Percentiles rank a stretch among this genome's conserved stretches.
phyloP scores from a whole-genome alignment of 2,113 vertebrate genomes.

The Halichoeres trimaculatus region DNA sequence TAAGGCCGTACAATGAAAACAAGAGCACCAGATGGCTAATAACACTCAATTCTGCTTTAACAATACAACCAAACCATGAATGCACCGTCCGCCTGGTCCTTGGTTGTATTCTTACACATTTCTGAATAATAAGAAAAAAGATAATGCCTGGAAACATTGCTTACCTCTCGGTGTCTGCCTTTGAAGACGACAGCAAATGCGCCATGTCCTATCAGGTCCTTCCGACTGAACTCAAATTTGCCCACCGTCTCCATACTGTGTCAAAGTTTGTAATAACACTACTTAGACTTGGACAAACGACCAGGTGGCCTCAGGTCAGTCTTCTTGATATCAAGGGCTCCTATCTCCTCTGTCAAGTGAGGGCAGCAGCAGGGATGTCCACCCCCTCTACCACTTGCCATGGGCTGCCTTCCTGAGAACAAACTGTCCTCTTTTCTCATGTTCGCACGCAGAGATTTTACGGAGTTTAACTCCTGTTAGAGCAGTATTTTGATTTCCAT shows the following conservation, averaged over 20 bases:
- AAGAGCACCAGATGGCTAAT: conserved; percentile 33
- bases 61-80: neutral
- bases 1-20: conserved; percentile 77
- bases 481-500: conserved; percentile 47
- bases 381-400: conserved; percentile 80
- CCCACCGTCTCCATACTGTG: conserved; percentile 91
- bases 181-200: conserved; percentile 98
- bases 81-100: fast-evolving
- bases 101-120: neutral
- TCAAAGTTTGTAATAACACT: conserved; percentile 1
- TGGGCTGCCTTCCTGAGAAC: conserved; percentile 80
- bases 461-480: conserved; percentile 59
- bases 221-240: conserved; percentile 97
- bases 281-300: conserved; percentile 35
- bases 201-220: conserved; percentile 96
- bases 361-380: conserved; percentile 75
- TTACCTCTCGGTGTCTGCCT: conserved; percentile 94
- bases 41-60: neutral
- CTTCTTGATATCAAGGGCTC: conserved; percentile 50
- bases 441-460: conserved; percentile 56
- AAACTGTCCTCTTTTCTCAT: conserved; percentile 82
- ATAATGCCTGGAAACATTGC: neutral
- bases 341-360: conserved; percentile 70
- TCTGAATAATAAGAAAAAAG: neutral
- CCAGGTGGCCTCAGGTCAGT: conserved; percentile 53